Evolutionary conservation across 2,113 vertebrate genomes (phyloP).

Genomic region (Lagenorhynchus albirostris): DNA sequence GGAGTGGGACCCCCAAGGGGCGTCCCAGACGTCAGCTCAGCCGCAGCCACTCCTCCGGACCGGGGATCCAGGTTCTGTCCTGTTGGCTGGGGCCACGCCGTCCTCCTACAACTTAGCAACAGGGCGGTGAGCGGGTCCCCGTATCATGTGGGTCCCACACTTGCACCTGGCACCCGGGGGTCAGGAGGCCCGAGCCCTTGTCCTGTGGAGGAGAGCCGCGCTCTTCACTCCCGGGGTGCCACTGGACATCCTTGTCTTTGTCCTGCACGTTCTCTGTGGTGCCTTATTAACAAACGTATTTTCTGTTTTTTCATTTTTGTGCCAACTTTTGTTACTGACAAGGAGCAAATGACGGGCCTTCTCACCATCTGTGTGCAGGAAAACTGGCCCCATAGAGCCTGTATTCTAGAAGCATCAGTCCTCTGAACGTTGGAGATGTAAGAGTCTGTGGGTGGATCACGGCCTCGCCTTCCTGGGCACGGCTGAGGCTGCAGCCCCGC

Average conservation of each 20-base stretch:
- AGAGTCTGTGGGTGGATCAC: background rate
- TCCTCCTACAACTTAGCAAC: fast-evolving
- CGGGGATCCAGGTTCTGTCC: too few species aligned
- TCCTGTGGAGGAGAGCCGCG: fast-evolving
- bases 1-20: background rate
- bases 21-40: fast-evolving
- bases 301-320: background rate
- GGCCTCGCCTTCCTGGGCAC: background rate
- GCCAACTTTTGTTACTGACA: background rate
- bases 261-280: fast-evolving
- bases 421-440: fast-evolving
- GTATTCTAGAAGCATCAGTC: background rate
- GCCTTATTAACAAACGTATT: background rate
- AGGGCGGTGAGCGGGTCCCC: fast-evolving
- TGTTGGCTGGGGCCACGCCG: fast-evolving
- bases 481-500: fast-evolving
- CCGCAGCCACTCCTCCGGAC: background rate
- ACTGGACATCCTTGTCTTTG: fast-evolving
- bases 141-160: fast-evolving
- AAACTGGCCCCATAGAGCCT: background rate
- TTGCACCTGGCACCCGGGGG: too few species aligned
- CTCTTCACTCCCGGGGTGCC: fast-evolving
- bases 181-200: background rate
- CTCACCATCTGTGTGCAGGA: background rate
- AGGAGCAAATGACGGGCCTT: background rate